phyloP scores from a whole-genome alignment of 2,797 vertebrate genomes.

The Enteromius radiatus region DNA sequence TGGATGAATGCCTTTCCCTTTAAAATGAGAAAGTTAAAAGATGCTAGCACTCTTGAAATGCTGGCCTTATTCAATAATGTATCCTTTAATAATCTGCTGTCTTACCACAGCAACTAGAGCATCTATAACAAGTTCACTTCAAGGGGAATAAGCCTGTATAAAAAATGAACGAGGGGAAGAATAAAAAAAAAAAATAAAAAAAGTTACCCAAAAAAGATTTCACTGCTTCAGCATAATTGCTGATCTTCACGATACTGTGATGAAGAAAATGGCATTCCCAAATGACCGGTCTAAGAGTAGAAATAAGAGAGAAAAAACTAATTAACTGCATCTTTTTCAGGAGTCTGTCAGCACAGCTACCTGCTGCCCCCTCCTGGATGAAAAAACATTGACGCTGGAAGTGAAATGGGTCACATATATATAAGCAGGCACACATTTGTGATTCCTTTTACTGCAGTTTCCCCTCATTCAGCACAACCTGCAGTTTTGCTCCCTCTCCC shows the following conservation, averaged over 20 bases:
- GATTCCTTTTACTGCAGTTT: conserved; percentile 19
- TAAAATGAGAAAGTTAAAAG: conserved; percentile 33
- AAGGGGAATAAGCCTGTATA: conserved; percentile 69
- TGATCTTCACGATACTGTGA: conserved; percentile 64
- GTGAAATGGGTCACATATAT: conserved; percentile 53
- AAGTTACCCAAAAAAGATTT: conserved; percentile 73
- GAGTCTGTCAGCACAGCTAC: conserved; percentile 39
- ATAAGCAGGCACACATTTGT: background rate
- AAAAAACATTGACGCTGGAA: background rate
- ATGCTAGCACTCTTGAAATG: conserved; percentile 44
- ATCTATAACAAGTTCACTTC: conserved; percentile 72
- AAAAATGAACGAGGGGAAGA: conserved; percentile 52
- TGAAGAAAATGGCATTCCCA: conserved; percentile 66
- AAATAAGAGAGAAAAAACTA: conserved; percentile 72
- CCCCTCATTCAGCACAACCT: conserved; percentile 6
- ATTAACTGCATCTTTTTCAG: conserved; percentile 70
- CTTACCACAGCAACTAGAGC: conserved; percentile 67
- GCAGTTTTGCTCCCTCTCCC: background rate
- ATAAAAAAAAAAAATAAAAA: conserved; percentile 14
- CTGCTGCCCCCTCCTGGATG: conserved; percentile 70
- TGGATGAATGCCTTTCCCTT: conserved; percentile 25
- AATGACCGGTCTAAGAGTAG: conserved; percentile 67
- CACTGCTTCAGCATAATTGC: conserved; percentile 65
- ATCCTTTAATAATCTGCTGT: conserved; percentile 73
- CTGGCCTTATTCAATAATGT: conserved; percentile 68